phyloP scores from a whole-genome alignment of 2,797 vertebrate genomes.

The Sebastes hopkinsi region DNA sequence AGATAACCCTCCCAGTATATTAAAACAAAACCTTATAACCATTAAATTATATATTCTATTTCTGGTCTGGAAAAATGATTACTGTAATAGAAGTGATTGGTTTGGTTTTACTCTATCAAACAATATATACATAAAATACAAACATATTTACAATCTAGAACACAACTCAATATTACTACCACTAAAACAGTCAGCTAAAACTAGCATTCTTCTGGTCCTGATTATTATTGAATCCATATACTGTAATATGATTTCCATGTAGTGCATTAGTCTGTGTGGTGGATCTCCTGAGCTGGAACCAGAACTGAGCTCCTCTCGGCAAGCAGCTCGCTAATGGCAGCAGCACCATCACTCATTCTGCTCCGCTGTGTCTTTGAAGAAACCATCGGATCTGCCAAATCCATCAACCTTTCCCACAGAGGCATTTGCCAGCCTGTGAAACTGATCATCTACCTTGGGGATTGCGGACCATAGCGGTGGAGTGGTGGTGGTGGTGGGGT shows the following conservation, averaged over 20 bases:
- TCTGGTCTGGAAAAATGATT: neutral
- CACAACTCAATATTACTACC: no score
- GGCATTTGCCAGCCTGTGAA: constrained; percentile 75
- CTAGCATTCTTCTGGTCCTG: no score
- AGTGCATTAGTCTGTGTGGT: neutral
- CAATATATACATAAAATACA: neutral
- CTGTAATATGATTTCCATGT: neutral
- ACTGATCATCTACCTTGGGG: constrained; percentile 80
- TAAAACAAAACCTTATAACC: neutral
- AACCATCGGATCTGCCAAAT: constrained; percentile 76
- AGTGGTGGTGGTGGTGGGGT: neutral
- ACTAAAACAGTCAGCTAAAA: no score
- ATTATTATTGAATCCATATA: neutral
- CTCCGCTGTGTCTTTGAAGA: constrained; percentile 72
- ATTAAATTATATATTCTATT: neutral
- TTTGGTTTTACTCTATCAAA: neutral
- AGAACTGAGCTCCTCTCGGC: constrained; percentile 22
- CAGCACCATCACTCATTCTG: constrained; percentile 66
- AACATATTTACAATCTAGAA: no score
- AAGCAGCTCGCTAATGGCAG: constrained; percentile 58
- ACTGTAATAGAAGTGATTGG: neutral
- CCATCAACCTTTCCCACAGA: constrained; percentile 74
- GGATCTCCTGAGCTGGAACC: constrained; percentile 39
- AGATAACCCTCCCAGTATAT: neutral
- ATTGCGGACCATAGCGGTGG: constrained; percentile 50